Evolutionary conservation across 1,140 invertebrate genomes (phyloP), one percentile per base, ranked within the genome.

Genomic region (Drosophila gunungcola): DNA sequence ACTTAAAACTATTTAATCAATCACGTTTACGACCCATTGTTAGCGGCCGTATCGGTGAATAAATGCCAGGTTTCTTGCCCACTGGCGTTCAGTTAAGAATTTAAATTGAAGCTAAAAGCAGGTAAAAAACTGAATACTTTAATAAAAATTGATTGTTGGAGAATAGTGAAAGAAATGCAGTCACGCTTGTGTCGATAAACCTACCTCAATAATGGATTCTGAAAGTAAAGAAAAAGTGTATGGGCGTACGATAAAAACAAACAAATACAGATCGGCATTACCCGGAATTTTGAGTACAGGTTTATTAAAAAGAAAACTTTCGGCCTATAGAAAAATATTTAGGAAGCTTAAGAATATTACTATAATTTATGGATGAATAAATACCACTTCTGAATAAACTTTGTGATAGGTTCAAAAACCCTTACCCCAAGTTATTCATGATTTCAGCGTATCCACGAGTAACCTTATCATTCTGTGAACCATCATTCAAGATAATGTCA

Each of bases 1-100:
- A 69, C 64, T 72, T 86, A 86, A 73, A 58, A 58, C 56, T 34
- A 42, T 58, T 62, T 72, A 78, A 86, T 86, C 61, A 53, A 43
- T 56, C 70, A 39, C 32, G 27, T 43, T 74, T 55, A 62, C 32
- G 38, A 46, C n/a, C 32, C 60, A 39, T 67, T 55, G 34, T 55
- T 51, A 5, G 34, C 42, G 41, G 10, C 29, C 48, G 42, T 56
- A 57, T 56, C 29, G 36, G 29, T 25, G 10, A 51, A 76, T 80
- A 81, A 73, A 51, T 12, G 45, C 13, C 5, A 36, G 11, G 38
- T 41, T 55, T 43, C 12, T 38, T 27, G 38, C 5, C 32, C 43
- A 42, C 1, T 34, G 32, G 16, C 7, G 32, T 43, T 62, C 73
- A 85, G 81, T 83, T 63, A 45, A 57, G 41, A 53, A 43, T 51